phyloP scores from a whole-genome alignment of 2,797 vertebrate genomes.

The Danionella dracula region DNA sequence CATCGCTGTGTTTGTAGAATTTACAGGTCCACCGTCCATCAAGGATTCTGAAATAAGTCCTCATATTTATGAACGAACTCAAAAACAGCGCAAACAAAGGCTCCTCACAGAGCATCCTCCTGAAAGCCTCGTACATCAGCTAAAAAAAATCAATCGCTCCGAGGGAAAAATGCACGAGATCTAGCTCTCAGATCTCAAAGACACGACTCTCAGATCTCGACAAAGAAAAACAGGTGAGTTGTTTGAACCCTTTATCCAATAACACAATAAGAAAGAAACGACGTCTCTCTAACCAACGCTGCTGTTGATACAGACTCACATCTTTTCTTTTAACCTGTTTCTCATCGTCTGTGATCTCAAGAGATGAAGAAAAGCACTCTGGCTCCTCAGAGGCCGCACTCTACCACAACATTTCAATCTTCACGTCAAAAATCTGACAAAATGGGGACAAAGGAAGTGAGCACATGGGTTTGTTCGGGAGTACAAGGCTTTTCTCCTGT shows the following conservation, averaged over 20 bases:
- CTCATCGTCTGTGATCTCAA: not conserved
- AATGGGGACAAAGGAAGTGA: slow-evolving; percentile 2
- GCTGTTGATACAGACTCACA: not conserved
- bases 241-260: not conserved
- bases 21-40: too few species aligned
- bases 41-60: too few species aligned
- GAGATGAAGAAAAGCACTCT: slow-evolving; percentile 12
- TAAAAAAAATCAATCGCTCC: not conserved
- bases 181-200: not conserved
- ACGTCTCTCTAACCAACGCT: not conserved
- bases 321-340: not conserved
- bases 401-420: not conserved
- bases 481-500: slow-evolving; percentile 10
- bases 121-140: too few species aligned
- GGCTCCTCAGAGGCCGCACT: not conserved
- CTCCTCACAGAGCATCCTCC: not conserved
- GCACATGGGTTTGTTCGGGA: slow-evolving; percentile 9
- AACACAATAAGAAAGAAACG: not conserved
- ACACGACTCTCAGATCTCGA: not conserved
- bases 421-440: slow-evolving; percentile 1
- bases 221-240: not conserved
- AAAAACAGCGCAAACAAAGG: too few species aligned
- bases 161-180: not conserved
- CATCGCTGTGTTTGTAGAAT: too few species aligned
- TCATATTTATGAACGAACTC: too few species aligned